These are phyloP conservation scores for Loxodonta africana DNA, from an alignment of 2,113 vertebrate genomes.

Conservation along the genomic window DNA sequence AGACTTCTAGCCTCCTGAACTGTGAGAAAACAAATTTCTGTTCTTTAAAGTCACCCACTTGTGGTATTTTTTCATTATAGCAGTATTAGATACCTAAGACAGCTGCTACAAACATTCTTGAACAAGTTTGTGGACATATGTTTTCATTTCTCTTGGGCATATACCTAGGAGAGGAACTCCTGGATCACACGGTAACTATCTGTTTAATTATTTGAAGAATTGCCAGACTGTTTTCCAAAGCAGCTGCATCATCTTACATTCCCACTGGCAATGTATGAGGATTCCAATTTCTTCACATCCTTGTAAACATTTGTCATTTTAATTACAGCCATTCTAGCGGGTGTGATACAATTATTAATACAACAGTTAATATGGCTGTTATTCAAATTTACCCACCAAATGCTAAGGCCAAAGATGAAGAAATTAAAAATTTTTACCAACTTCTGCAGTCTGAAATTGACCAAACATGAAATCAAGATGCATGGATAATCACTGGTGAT, in stretches of 20 bases:
- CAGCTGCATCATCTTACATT: neutral
- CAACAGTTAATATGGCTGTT: too few relatives aligned
- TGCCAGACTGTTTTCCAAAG: neutral
- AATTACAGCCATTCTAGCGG: neutral
- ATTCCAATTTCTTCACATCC: neutral
- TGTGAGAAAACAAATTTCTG: neutral
- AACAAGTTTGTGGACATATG: neutral
- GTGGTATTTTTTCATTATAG: neutral
- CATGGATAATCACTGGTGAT: too few relatives aligned
- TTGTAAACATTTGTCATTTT: neutral
- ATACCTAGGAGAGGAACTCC: neutral
- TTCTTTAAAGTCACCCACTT: neutral
- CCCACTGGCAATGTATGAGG: neutral
- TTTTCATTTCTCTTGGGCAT: slow-evolving; percentile 14
- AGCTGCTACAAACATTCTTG: neutral
- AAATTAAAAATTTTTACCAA: too few relatives aligned
- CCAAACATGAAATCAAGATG: too few relatives aligned
- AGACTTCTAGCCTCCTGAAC: neutral
- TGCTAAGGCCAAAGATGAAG: too few relatives aligned
- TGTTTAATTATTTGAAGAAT: slow-evolving; percentile 5
- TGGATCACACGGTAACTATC: neutral
- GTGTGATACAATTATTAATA: too few relatives aligned
- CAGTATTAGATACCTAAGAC: neutral
- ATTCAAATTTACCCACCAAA: too few relatives aligned
- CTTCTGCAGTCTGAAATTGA: too few relatives aligned